Evolutionary conservation across 2,797 vertebrate species (phyloP), one percentile per base, ranked within the genome.

Genomic region (Takifugu rubripes): DNA sequence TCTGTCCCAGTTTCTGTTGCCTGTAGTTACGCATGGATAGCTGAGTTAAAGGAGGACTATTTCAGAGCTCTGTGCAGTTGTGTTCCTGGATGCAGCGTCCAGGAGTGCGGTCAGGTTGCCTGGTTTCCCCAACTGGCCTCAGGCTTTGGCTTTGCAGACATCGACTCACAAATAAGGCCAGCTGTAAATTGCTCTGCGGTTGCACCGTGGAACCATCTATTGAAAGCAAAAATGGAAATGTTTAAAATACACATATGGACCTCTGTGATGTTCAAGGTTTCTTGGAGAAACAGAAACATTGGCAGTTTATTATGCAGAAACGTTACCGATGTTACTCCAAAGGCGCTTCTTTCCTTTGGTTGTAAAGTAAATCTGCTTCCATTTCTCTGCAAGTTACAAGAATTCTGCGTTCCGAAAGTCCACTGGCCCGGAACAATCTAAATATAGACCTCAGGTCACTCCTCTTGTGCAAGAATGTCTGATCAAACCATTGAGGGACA

Each of bases 101-200:
- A 12, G 12, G 70, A 79, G 61, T 82, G 84, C 61, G 85, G 87
- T 90, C 81, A 85, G 79, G 75, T 79, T 57, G 71, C 78, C 72
- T 82, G 81, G 79, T 78, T 84, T 71, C 70, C 66, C 61, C 72
- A 44, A 55, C 77, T 84, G 54, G 81, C 83, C 80, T 80, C 69
- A 68, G 80, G 85, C 70, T 86, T 83, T 65, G 84, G 86, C 76
- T 80, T 82, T 59, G 79, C 85, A 79, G 59, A 83, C 82, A 84
- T 87, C 72, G 75, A 84, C 83, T 88, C 83, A 86, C 79, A 90
- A 90, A 89, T 87, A 88, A 56, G 59, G 80, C 76, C 80, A 88
- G 87, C 84, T 87, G 87, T 80, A 85, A 86, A 79, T 60, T 59
- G 71, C 74, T 83, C 75, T 89, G 87, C 24, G 87, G 90, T 81